These are phyloP conservation scores for Neopipo cinnamomea DNA, from an alignment of 2,113 vertebrate species.

Conservation along the genomic window DNA sequence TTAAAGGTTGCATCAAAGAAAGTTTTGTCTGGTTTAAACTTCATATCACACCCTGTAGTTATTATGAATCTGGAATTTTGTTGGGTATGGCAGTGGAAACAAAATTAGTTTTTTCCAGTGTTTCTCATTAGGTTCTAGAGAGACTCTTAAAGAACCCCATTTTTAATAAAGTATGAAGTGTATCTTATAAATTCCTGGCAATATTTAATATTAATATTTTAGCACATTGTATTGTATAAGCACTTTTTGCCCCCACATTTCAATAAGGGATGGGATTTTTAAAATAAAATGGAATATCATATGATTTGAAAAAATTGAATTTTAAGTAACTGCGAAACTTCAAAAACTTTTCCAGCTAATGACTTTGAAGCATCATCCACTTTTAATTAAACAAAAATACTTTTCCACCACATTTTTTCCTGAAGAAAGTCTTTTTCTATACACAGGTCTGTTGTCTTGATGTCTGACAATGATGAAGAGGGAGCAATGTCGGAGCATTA, in stretches of 20 bases:
- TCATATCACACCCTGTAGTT: not conserved
- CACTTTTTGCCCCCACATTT: not conserved
- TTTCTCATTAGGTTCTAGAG: not conserved
- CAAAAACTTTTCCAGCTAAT: not conserved
- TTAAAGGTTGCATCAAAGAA: not conserved
- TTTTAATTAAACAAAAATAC: not conserved
- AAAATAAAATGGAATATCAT: not conserved
- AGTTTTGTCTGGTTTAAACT: not conserved
- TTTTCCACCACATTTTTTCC: not conserved
- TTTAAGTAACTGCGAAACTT: not conserved
- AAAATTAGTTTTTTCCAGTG: not conserved
- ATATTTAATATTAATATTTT: not conserved
- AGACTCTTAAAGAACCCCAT: accelerated
- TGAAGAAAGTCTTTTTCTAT: not conserved
- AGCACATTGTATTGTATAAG: not conserved
- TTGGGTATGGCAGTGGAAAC: not conserved
- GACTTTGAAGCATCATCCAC: not conserved
- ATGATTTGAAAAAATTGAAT: not conserved
- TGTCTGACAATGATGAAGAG: not conserved
- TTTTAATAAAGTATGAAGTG: not conserved
- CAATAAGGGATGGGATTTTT: accelerated
- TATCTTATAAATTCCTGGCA: not conserved
- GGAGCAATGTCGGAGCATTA: not conserved
- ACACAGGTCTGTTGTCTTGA: not conserved
- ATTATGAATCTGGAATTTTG: not conserved